phyloP scores from a whole-genome alignment of 1,140 invertebrate genomes.

The Geopemphigus sp. region DNA sequence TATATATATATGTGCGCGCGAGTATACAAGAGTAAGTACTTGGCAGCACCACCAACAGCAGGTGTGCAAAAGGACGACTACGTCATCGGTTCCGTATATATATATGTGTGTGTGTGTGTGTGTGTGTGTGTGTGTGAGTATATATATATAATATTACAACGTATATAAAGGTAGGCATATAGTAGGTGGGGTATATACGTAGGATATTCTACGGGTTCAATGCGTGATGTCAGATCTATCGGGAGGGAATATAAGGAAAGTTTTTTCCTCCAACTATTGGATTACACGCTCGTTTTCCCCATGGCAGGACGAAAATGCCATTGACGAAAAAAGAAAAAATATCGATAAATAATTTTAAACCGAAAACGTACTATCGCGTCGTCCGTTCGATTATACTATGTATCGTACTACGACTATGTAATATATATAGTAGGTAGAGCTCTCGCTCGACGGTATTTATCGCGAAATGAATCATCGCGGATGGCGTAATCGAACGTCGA shows the following conservation, averaged over 20 bases:
- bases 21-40: constrained; percentile 7
- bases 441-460: not conserved
- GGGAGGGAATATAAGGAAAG: not conserved
- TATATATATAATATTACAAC: constrained; percentile 34
- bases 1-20: not conserved
- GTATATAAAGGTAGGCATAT: not conserved
- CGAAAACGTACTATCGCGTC: not conserved
- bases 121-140: no score
- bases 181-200: not conserved
- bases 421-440: no score
- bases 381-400: not conserved
- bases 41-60: constrained; percentile 15
- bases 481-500: not conserved
- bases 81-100: constrained; percentile 13
- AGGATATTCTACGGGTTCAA: constrained; percentile 3
- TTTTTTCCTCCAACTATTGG: not conserved
- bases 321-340: not conserved
- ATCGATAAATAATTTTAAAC: not conserved
- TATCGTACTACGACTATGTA: no score
- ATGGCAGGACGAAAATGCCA: not conserved
- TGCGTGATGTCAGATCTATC: not conserved
- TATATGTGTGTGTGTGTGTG: no score
- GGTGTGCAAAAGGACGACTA: constrained; percentile 39
- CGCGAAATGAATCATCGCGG: not conserved
- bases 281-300: not conserved